These are phyloP conservation scores for Portunus trituberculatus DNA, from an alignment of 1,140 invertebrate genomes.

Conservation along the genomic window DNA sequence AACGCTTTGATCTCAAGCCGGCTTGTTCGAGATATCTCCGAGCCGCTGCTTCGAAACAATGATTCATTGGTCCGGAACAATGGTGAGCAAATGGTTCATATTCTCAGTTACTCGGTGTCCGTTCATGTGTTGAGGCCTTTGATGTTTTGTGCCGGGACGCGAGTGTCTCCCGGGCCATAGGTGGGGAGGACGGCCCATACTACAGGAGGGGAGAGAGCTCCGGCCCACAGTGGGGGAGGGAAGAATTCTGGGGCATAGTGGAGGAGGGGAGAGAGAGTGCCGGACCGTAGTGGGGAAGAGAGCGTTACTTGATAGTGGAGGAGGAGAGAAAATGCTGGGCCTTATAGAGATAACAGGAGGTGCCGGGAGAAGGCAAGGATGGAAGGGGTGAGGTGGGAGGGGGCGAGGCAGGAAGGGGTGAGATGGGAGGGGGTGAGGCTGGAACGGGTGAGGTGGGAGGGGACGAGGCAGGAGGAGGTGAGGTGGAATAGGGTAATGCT, in stretches of 20 bases:
- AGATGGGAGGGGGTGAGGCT: background rate
- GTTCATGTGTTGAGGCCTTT: slow-evolving; percentile 63
- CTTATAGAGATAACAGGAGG: background rate
- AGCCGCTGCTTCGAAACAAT: slow-evolving; percentile 61
- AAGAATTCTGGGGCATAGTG: background rate
- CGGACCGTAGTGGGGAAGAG: no score
- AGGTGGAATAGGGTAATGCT: background rate
- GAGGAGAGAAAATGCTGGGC: no score
- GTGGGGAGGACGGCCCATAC: background rate
- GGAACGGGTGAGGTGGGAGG: background rate
- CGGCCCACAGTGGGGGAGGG: background rate
- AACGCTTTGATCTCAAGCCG: slow-evolving; percentile 38
- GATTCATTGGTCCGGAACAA: slow-evolving; percentile 57
- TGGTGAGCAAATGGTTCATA: slow-evolving; percentile 65
- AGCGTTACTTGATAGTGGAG: no score
- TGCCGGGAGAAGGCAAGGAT: background rate
- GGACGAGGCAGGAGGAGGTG: background rate
- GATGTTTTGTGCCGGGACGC: slow-evolving; percentile 52
- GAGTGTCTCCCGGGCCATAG: background rate
- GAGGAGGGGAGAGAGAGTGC: background rate
- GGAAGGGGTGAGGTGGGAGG: background rate
- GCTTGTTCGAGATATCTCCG: slow-evolving; percentile 17
- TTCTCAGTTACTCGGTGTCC: slow-evolving; percentile 62
- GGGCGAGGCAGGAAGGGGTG: background rate
- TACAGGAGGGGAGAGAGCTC: background rate